These are phyloP conservation scores for Augochlora pura DNA, from an alignment of 1,140 invertebrate genomes.

Conservation along the genomic window DNA sequence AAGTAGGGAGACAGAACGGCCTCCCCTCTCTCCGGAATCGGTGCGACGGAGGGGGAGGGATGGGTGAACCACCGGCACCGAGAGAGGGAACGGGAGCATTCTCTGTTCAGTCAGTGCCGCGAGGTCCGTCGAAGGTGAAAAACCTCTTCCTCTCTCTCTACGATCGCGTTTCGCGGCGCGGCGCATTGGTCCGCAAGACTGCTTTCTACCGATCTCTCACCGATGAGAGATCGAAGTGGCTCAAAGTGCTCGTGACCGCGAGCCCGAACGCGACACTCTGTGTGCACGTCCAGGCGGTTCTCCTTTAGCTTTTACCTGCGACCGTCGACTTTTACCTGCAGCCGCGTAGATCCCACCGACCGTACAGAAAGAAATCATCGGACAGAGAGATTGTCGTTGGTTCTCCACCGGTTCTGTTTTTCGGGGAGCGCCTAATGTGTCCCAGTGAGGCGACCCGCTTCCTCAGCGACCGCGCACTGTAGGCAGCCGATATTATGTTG, in stretches of 20 bases:
- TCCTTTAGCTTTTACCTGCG: not conserved
- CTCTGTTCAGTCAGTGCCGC: constrained; percentile 47
- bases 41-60: no score
- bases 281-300: no score
- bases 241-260: no score
- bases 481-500: constrained; percentile 59
- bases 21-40: no score
- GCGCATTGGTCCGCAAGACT: no score
- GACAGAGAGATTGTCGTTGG: not conserved
- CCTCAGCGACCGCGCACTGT: constrained; percentile 24
- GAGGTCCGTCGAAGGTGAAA: constrained; percentile 61
- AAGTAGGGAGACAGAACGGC: constrained; percentile 6
- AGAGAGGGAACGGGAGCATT: constrained; percentile 38
- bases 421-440: constrained; percentile 29
- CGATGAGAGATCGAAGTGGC: no score
- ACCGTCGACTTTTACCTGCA: constrained; percentile 5
- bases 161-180: no score
- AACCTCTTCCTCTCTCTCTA: constrained; percentile 26
- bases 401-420: not conserved
- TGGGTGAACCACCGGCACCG: constrained; percentile 11
- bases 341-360: no score
- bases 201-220: no score
- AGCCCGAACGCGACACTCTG: no score
- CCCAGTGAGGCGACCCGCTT: not conserved
- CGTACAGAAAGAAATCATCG: no score